Evolutionary conservation across 2,797 vertebrate species (phyloP).

Genomic region (Morelia viridis): DNA sequence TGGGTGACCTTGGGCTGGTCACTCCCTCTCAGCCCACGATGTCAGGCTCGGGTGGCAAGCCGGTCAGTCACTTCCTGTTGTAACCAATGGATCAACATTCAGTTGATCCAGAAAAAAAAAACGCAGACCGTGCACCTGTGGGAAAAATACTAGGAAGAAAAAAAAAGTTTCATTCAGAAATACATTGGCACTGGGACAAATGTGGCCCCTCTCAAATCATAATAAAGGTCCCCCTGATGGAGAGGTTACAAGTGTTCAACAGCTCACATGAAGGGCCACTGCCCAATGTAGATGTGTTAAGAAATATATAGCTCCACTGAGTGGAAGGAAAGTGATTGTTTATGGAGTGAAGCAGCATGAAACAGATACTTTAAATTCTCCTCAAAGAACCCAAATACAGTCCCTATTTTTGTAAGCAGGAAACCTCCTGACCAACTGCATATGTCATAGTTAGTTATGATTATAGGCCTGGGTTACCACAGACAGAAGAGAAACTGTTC

Average conservation of each 20-base stretch:
- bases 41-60: no score
- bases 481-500: background rate
- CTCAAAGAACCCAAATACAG: background rate
- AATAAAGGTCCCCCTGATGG: background rate
- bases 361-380: background rate
- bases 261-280: background rate
- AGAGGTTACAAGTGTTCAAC: no score
- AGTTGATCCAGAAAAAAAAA: no score
- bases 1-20: no score
- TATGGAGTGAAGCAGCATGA: background rate
- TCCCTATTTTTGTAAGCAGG: background rate
- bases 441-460: background rate
- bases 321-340: background rate
- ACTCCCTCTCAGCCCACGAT: no score
- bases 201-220: background rate
- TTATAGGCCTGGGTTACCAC: background rate
- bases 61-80: no score
- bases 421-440: background rate
- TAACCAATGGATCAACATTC: no score
- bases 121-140: no score
- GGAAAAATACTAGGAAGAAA: no score
- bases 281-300: background rate
- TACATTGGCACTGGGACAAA: background rate
- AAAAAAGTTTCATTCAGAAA: background rate
- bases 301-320: background rate